Percentiles rank a stretch among this genome's conserved stretches.
Conservation (phyloP, 2,888 invertebrate species). For the Globia sparganii region DNA sequence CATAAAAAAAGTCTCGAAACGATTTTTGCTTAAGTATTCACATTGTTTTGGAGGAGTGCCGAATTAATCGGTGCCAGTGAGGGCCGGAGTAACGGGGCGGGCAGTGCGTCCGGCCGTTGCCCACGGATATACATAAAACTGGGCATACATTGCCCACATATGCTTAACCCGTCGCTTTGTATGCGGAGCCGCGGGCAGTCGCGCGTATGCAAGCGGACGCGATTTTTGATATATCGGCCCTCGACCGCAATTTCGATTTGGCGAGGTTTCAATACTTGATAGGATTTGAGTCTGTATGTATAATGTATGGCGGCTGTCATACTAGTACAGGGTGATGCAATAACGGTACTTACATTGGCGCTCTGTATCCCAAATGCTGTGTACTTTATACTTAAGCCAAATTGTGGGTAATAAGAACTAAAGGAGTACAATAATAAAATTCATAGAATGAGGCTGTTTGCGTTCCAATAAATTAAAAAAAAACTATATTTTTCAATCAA, state of each 20-base stretch:
- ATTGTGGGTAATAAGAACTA: neutral
- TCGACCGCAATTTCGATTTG: conserved; percentile 66
- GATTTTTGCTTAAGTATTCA: conserved; percentile 8
- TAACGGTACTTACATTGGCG: neutral
- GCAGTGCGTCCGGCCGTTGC: conserved; percentile 27
- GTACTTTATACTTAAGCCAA: neutral
- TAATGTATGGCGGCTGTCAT: conserved; percentile 29
- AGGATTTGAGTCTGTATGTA: conserved; percentile 50
- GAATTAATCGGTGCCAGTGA: conserved; percentile 55
- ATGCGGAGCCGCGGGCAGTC: conserved; percentile 51
- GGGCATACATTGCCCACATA: conserved; percentile 44
- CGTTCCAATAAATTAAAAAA: too few species aligned
- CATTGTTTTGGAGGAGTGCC: conserved; percentile 60
- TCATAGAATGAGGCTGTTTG: neutral
- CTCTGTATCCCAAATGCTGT: neutral
- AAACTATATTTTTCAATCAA: too few species aligned
- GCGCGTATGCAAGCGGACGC: conserved; percentile 38
- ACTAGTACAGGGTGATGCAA: neutral
- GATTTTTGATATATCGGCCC: conserved; percentile 61
- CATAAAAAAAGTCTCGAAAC: conserved; percentile 1
- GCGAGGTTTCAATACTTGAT: conserved; percentile 63
- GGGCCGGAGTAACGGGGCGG: conserved; percentile 50
- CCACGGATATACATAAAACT: conserved; percentile 16
- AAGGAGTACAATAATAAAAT: neutral
- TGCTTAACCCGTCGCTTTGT: conserved; percentile 60